Percentiles rank a stretch among this genome's conserved stretches.
Conservation (phyloP, 2,797 vertebrate genomes). For the Epinephelus malabaricus region DNA sequence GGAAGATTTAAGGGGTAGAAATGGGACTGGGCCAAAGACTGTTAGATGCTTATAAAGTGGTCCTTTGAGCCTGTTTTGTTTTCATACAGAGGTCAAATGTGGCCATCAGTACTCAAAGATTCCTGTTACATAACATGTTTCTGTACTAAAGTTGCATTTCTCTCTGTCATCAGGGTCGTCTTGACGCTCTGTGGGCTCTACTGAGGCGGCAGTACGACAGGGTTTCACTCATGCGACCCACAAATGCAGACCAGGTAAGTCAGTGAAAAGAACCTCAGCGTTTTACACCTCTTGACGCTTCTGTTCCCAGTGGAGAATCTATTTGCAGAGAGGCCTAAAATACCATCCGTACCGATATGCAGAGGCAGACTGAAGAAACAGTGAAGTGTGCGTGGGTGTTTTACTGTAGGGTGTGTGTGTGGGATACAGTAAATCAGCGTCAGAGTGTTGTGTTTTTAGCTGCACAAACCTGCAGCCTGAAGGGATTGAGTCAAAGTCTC, state of each 20-base stretch:
- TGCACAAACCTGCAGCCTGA: conserved; percentile 1
- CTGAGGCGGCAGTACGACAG: conserved; percentile 92
- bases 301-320: not conserved
- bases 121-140: not conserved
- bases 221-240: conserved; percentile 96
- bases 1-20: too few species aligned
- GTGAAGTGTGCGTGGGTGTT: not conserved
- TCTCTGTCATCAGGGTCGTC: conserved; percentile 88
- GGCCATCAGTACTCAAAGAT: not conserved
- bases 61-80: not conserved
- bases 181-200: conserved; percentile 96
- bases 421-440: not conserved
- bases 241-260: conserved; percentile 92
- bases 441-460: conserved; percentile 1
- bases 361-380: not conserved
- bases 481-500: conserved; percentile 24
- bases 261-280: not conserved
- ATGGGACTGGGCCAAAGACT: too few species aligned
- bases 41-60: too few species aligned
- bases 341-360: not conserved
- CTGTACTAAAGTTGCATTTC: not conserved
- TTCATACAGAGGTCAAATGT: not conserved
- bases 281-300: not conserved
- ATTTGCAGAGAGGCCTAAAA: not conserved
- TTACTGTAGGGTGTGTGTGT: conserved; percentile 11